Evolutionary conservation across 2,113 vertebrate genomes (phyloP).

Genomic region (Pelmatolapia mariae): DNA sequence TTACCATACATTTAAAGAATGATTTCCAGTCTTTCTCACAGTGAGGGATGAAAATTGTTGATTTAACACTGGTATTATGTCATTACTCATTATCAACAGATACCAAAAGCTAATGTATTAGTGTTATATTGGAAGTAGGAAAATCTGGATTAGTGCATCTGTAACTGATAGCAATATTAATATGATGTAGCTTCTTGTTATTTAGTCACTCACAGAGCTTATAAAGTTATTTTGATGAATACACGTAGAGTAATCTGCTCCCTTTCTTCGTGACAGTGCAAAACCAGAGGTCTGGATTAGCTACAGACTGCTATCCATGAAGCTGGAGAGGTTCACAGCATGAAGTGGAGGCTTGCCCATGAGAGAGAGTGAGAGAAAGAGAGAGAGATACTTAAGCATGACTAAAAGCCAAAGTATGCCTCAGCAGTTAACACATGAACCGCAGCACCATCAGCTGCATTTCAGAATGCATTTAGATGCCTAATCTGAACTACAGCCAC

Average conservation of each 20-base stretch:
- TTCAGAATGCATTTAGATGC: not conserved
- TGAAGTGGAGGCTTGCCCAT: not conserved
- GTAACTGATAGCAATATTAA: not conserved
- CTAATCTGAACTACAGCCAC: not conserved
- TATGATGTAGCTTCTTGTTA: not conserved
- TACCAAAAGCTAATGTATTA: not conserved
- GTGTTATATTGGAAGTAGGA: not conserved
- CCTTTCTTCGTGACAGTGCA: not conserved
- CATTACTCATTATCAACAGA: not conserved
- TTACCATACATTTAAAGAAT: not conserved
- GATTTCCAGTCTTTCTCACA: not conserved
- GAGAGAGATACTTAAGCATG: not conserved
- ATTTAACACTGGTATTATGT: not conserved
- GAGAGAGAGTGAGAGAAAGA: not conserved
- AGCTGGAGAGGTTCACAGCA: not conserved
- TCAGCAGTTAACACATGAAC: not conserved
- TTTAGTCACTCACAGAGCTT: not conserved
- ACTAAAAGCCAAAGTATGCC: not conserved
- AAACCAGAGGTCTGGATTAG: not conserved
- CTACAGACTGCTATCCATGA: not conserved
- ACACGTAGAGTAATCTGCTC: rapidly evolving
- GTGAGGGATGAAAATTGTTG: not conserved
- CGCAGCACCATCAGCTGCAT: not conserved
- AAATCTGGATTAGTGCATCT: not conserved
- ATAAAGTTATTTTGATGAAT: not conserved